phyloP scores from a whole-genome alignment of 2,113 vertebrate genomes.

The Rattus rattus region DNA sequence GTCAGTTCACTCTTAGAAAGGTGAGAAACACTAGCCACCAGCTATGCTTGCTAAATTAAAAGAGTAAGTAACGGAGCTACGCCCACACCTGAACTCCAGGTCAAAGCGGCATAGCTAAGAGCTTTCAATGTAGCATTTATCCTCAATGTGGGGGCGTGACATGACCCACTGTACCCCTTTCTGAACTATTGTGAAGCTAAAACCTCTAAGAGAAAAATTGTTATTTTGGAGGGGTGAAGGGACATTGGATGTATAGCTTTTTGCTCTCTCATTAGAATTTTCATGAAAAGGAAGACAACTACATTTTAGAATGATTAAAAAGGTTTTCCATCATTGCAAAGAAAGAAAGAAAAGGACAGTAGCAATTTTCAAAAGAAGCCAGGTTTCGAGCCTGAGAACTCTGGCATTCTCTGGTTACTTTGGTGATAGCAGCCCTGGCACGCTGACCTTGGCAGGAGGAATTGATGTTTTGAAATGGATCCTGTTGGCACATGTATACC shows the following conservation, averaged over 20 bases:
- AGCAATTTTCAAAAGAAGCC: neutral
- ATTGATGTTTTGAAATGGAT: conserved; percentile 75
- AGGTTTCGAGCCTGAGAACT: neutral
- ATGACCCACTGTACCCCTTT: neutral
- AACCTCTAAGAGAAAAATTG: neutral
- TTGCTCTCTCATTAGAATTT: conserved; percentile 1
- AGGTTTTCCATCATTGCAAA: neutral
- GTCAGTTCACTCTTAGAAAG: conserved; percentile 6
- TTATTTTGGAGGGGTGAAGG: neutral
- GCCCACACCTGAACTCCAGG: neutral
- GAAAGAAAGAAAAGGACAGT: neutral
- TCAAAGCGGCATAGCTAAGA: neutral
- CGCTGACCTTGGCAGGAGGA: conserved; percentile 71
- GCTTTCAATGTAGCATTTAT: neutral
- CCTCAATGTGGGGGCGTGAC: neutral
- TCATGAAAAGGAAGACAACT: neutral
- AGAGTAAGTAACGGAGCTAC: conserved; percentile 61
- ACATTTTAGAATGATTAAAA: conserved; percentile 27
- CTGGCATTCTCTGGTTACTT: conserved; percentile 78
- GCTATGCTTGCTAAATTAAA: conserved; percentile 60
- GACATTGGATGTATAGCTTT: neutral
- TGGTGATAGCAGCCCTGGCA: neutral
- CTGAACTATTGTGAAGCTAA: conserved; percentile 27
- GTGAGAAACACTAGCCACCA: conserved; percentile 50
- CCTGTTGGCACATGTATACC: conserved; percentile 62